These are phyloP conservation scores for Acanthurus leucopareius DNA, from an alignment of 2,797 vertebrate species.

Conservation along the genomic window DNA sequence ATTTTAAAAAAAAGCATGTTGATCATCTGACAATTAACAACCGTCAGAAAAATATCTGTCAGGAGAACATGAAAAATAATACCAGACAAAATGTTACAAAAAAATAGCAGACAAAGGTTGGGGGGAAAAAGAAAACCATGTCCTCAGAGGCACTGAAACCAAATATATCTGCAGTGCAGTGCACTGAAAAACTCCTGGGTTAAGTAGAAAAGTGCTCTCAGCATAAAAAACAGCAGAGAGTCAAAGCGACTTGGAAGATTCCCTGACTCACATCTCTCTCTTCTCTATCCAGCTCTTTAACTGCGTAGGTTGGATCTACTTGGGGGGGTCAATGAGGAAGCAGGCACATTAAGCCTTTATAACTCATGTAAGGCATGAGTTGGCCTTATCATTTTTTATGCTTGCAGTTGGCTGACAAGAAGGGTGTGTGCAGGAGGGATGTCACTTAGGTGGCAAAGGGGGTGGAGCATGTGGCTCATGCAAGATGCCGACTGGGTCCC, in stretches of 20 bases:
- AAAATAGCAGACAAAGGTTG: background rate
- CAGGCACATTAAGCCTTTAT: slow-evolving; percentile 76
- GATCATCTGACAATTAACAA: background rate
- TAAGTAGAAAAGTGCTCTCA: slow-evolving; percentile 36
- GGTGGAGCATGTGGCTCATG: slow-evolving; percentile 87
- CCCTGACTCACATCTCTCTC: slow-evolving; percentile 20
- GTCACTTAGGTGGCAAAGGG: slow-evolving; percentile 33
- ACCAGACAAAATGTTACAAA: background rate
- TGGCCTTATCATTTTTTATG: slow-evolving; percentile 68
- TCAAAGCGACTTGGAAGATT: slow-evolving; percentile 25
- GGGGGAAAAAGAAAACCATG: background rate
- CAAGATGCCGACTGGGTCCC: slow-evolving; percentile 90
- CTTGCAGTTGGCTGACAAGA: slow-evolving; percentile 60
- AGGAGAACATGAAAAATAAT: background rate
- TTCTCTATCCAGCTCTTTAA: background rate
- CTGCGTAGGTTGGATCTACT: slow-evolving; percentile 81
- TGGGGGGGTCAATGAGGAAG: slow-evolving; percentile 72
- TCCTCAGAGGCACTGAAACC: slow-evolving; percentile 37
- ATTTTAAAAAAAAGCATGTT: no score
- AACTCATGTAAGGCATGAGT: slow-evolving; percentile 85
- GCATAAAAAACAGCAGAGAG: slow-evolving; percentile 50
- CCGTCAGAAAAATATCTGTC: background rate
- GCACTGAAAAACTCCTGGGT: slow-evolving; percentile 57
- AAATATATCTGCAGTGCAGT: slow-evolving; percentile 55
- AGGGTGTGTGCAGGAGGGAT: slow-evolving; percentile 22